phyloP scores from a whole-genome alignment of 2,113 vertebrate species.

The Corythornis madagascariensis region DNA sequence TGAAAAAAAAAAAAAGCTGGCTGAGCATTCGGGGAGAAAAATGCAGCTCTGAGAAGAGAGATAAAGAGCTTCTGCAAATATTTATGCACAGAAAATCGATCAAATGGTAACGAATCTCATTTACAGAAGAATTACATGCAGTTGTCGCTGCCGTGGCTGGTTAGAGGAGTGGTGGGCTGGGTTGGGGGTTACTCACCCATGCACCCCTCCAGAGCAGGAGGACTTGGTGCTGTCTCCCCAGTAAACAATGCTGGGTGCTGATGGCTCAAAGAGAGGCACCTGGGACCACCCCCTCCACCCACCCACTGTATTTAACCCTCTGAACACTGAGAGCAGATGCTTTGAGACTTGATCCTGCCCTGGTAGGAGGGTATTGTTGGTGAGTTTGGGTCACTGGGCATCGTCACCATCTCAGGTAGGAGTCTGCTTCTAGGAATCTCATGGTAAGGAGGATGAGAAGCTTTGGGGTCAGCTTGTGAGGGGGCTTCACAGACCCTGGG shows the following conservation, averaged over 20 bases:
- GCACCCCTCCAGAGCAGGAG: fast-evolving
- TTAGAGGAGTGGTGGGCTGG: background rate
- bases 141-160: background rate
- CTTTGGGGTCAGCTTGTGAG: background rate
- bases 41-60: background rate
- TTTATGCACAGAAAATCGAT: background rate
- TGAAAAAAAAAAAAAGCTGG: background rate
- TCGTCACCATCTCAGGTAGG: fast-evolving
- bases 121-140: background rate
- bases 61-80: constrained; percentile 17
- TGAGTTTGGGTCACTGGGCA: fast-evolving
- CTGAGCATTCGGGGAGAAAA: background rate
- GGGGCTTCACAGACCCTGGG: background rate
- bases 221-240: fast-evolving
- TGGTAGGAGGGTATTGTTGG: fast-evolving
- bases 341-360: fast-evolving
- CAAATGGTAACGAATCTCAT: background rate
- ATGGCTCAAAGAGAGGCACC: background rate
- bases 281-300: background rate
- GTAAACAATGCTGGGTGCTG: background rate
- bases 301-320: fast-evolving
- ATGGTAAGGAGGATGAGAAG: fast-evolving
- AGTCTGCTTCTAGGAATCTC: fast-evolving
- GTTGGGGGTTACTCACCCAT: fast-evolving
- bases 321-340: fast-evolving